phyloP scores from a whole-genome alignment of 2,113 vertebrate genomes.

The Phyllostomus hastatus region DNA sequence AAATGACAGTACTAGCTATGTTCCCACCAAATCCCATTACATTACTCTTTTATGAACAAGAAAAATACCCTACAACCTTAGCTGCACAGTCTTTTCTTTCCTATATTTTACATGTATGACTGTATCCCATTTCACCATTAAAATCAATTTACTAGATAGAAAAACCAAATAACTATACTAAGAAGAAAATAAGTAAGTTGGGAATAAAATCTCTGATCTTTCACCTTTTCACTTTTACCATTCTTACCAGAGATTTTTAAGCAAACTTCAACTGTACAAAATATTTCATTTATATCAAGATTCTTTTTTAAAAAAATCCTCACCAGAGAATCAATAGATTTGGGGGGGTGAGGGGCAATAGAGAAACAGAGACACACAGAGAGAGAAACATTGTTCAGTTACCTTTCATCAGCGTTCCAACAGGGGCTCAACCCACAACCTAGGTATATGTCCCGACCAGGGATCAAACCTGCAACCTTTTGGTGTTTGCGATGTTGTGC shows the following conservation, averaged over 20 bases:
- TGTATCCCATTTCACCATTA: background rate
- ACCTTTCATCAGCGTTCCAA: no score
- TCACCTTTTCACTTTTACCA: background rate
- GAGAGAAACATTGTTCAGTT: no score
- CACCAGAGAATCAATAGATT: no score
- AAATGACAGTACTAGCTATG: background rate
- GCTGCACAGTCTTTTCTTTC: background rate
- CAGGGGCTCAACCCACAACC: no score
- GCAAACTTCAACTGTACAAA: background rate
- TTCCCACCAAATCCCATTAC: background rate
- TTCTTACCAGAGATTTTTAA: background rate
- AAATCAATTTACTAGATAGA: background rate
- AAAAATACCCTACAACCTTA: background rate
- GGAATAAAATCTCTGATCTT: background rate
- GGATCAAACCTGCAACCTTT: no score
- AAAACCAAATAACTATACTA: constrained; percentile 13
- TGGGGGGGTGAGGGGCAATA: no score
- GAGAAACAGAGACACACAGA: no score
- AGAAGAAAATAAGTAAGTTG: background rate
- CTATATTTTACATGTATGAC: background rate
- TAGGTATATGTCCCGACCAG: no score
- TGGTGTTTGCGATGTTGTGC: no score
- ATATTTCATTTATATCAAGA: background rate
- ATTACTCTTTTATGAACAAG: background rate
- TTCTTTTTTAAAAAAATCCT: background rate